Evolutionary conservation across 2,888 invertebrate species (phyloP).

Genomic region (Xanthostigma xanthostigma): DNA sequence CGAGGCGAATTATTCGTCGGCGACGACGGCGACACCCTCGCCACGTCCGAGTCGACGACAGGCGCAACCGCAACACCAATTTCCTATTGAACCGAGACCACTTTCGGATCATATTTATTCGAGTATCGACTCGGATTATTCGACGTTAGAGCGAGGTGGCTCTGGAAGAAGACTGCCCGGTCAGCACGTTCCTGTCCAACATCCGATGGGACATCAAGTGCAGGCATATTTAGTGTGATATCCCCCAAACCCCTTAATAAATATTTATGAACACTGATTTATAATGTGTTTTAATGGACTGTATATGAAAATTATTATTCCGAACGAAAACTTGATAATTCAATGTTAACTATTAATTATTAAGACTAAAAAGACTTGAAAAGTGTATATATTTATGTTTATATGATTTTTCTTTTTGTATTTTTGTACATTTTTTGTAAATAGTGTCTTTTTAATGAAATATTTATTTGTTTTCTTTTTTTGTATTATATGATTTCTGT

Average conservation of each 20-base stretch:
- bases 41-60: slow-evolving; percentile 31
- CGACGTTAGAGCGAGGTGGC: slow-evolving; percentile 61
- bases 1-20: slow-evolving; percentile 47
- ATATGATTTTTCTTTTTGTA: slow-evolving; percentile 19
- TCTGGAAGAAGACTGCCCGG: slow-evolving; percentile 25
- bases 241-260: slow-evolving; percentile 9
- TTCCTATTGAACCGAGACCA: slow-evolving; percentile 49
- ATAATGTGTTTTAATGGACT: no score
- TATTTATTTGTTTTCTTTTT: slow-evolving; percentile 30
- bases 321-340: background rate
- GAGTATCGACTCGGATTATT: slow-evolving; percentile 79
- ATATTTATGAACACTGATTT: no score
- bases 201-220: slow-evolving; percentile 38
- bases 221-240: slow-evolving; percentile 61
- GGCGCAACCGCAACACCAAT: background rate
- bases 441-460: slow-evolving; percentile 20
- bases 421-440: slow-evolving; percentile 33
- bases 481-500: slow-evolving; percentile 27
- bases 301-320: no score
- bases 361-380: slow-evolving; percentile 13
- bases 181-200: no score
- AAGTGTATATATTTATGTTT: background rate
- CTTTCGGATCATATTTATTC: slow-evolving; percentile 82
- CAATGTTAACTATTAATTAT: slow-evolving; percentile 1
- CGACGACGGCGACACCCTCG: slow-evolving; percentile 49